Conservation (phyloP, 2,888 invertebrate species). For the Julus scandinavius region DNA sequence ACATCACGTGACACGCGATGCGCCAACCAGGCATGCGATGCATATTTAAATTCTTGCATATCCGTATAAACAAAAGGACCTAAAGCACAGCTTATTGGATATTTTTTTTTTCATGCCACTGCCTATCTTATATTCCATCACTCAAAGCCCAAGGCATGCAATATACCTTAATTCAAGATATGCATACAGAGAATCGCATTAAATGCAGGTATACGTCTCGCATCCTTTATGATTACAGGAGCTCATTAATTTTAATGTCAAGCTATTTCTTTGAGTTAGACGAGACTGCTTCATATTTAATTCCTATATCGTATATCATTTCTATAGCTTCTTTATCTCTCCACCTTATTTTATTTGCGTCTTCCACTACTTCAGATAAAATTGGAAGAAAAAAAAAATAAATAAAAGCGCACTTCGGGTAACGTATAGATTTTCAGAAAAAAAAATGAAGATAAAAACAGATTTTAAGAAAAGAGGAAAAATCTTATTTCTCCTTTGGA, state of each 20-base stretch:
- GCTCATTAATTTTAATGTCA: constrained; percentile 39
- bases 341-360: constrained; percentile 42
- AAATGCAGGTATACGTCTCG: constrained; percentile 15
- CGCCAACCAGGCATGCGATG: neutral
- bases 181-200: constrained; percentile 39
- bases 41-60: constrained; percentile 25
- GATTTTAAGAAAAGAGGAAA: constrained; percentile 5
- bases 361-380: constrained; percentile 29
- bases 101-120: neutral
- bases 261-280: constrained; percentile 39
- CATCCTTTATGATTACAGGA: constrained; percentile 39
- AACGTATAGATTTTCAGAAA: neutral
- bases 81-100: constrained; percentile 34
- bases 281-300: constrained; percentile 42
- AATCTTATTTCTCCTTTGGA: neutral
- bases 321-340: constrained; percentile 35
- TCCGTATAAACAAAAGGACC: constrained; percentile 20
- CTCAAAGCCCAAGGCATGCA: constrained; percentile 16
- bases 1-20: neutral
- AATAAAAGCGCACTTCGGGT: neutral
- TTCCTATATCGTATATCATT: constrained; percentile 35
- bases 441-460: neutral
- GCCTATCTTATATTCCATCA: constrained; percentile 34
- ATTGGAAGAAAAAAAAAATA: constrained; percentile 36
- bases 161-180: constrained; percentile 42